Conservation (phyloP, 1,140 invertebrate genomes). For the Streblospio benedicti region DNA sequence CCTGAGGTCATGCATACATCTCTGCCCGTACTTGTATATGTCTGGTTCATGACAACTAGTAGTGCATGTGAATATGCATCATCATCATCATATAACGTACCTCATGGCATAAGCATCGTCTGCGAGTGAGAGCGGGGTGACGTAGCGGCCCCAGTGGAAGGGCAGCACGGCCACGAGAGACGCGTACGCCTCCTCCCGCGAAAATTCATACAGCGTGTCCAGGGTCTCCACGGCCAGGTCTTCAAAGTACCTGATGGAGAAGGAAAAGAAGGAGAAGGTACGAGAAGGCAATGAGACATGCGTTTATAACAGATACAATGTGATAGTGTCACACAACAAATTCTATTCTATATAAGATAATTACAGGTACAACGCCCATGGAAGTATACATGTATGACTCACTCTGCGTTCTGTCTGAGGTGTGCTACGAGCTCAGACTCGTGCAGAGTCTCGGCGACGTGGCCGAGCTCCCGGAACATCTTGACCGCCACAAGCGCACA, state of each 20-base stretch:
- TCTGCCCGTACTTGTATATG: no score
- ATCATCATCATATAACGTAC: no score
- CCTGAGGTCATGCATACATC: no score
- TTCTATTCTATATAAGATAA: no score
- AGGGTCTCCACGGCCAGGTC: neutral
- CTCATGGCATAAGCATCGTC: neutral
- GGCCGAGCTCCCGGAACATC: neutral
- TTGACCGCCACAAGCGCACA: neutral
- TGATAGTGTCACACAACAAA: no score
- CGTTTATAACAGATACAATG: no score
- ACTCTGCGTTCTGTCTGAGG: neutral
- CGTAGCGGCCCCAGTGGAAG: neutral
- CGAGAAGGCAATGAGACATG: no score
- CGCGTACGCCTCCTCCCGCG: neutral
- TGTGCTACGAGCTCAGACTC: neutral
- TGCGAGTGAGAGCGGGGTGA: neutral
- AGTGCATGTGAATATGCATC: no score
- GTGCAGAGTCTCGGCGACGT: neutral
- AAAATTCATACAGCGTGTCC: neutral
- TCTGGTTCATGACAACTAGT: no score
- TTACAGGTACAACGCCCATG: no score
- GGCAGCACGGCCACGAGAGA: neutral
- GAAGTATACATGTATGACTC: neutral
- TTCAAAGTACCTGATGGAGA: neutral
- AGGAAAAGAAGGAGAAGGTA: no score